Conservation (phyloP, 37 sponge, comb jelly and placozoan species). For the Ianthella basta region DNA sequence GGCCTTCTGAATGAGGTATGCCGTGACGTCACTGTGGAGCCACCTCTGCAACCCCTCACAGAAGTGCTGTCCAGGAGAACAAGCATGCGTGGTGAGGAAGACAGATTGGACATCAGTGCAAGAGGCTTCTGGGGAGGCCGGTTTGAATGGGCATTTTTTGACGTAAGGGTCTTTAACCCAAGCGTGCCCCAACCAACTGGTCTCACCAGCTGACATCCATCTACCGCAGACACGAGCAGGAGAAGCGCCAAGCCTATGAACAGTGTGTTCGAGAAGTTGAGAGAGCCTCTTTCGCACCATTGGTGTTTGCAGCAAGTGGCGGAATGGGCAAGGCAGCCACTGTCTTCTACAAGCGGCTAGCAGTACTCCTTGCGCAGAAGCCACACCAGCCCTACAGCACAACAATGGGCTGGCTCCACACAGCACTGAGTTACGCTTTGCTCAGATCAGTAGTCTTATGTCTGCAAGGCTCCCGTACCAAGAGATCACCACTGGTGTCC, state of each 20-base stretch:
- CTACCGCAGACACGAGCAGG: not conserved
- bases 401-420: constrained; percentile 2
- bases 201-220: not conserved
- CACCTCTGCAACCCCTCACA: constrained; percentile 15
- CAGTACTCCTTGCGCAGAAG: not conserved
- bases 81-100: not conserved
- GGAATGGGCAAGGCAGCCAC: constrained; percentile 19
- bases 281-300: not conserved
- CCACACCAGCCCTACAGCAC: constrained; percentile 7
- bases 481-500: too few species aligned
- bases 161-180: not conserved
- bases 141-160: constrained; percentile 8
- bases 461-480: not conserved
- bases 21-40: not conserved
- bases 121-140: not conserved
- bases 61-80: constrained; percentile 3
- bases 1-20: not conserved
- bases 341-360: not conserved
- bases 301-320: constrained; percentile 14
- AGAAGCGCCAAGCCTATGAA: not conserved
- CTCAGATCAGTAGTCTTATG: not conserved
- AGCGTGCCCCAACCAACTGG: not conserved
- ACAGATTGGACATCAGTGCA: constrained; percentile 13
- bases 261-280: not conserved
- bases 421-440: not conserved